Conservation (phyloP, 2,113 vertebrate genomes). For the Columba livia region DNA sequence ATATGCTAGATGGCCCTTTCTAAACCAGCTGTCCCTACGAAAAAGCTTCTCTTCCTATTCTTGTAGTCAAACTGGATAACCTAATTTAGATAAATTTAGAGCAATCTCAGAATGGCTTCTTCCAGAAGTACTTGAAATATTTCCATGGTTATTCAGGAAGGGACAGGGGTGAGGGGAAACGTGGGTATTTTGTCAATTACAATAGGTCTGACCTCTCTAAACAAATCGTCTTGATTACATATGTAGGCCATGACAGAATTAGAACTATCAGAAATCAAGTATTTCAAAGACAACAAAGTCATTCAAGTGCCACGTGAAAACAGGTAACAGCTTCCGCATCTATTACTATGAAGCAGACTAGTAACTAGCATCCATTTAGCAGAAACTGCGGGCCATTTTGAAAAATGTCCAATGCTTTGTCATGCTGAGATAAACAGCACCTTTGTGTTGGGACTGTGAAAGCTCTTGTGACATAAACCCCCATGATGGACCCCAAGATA, state of each 20-base stretch:
- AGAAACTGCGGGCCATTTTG: not conserved
- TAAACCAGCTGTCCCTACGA: not conserved
- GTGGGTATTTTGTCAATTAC: too few relatives aligned
- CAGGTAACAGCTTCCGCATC: not conserved
- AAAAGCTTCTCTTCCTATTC: not conserved
- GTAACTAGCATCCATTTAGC: not conserved
- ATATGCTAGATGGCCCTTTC: not conserved
- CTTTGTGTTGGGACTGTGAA: not conserved
- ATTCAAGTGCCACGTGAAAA: not conserved
- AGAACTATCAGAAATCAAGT: not conserved
- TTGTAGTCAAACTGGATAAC: not conserved
- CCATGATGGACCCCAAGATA: not conserved
- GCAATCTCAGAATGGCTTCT: not conserved
- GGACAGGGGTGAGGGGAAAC: too few relatives aligned
- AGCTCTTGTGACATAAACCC: not conserved
- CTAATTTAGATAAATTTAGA: not conserved
- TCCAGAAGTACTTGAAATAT: not conserved
- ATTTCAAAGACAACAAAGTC: not conserved
- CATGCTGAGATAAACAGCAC: not conserved
- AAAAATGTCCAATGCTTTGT: not conserved
- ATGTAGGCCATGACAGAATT: not conserved
- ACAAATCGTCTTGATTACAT: not conserved
- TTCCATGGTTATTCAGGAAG: not conserved
- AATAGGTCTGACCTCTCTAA: not conserved
- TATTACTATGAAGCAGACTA: not conserved